A percentile compares a stretch with the other conserved stretches of the same genome.
phyloP scores from a whole-genome alignment of 2,888 invertebrate genomes.

The Euplagia quadripunctaria region DNA sequence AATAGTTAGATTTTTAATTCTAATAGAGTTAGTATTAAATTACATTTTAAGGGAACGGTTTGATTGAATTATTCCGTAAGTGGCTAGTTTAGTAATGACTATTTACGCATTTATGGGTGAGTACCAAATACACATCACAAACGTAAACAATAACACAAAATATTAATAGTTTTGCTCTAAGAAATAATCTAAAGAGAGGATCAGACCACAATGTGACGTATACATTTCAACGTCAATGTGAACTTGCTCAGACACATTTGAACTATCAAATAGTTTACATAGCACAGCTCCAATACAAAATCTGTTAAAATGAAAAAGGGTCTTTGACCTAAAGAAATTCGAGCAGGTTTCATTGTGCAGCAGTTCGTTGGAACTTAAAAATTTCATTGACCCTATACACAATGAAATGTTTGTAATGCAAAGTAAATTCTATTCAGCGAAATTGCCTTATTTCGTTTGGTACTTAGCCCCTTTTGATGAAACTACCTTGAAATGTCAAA shows the following conservation, averaged over 20 bases:
- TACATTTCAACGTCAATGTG: background rate
- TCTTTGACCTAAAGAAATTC: constrained; percentile 22
- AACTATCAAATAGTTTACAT: background rate
- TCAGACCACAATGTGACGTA: background rate
- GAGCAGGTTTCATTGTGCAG: background rate
- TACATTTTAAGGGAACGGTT: too few relatives aligned
- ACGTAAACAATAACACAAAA: too few relatives aligned
- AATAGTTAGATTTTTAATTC: too few relatives aligned
- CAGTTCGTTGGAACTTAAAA: constrained; percentile 7
- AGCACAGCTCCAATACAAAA: background rate
- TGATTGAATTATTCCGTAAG: too few relatives aligned
- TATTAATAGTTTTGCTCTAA: too few relatives aligned
- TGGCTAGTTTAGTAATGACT: too few relatives aligned
- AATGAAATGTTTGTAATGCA: constrained; percentile 45
- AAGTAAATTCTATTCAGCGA: constrained; percentile 37
- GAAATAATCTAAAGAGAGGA: background rate
- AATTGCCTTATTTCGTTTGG: constrained; percentile 37
- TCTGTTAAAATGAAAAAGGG: background rate
- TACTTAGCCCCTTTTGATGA: constrained; percentile 23
- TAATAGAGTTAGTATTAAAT: too few relatives aligned
- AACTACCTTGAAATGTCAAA: constrained; percentile 33
- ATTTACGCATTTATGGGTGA: too few relatives aligned
- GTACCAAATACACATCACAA: too few relatives aligned
- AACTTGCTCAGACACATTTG: background rate
- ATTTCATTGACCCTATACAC: constrained; percentile 19